A percentile compares a stretch with the other conserved stretches of the same genome.
Evolutionary conservation across 2,888 invertebrate species (phyloP).

Genomic region (Bembecia ichneumoniformis): DNA sequence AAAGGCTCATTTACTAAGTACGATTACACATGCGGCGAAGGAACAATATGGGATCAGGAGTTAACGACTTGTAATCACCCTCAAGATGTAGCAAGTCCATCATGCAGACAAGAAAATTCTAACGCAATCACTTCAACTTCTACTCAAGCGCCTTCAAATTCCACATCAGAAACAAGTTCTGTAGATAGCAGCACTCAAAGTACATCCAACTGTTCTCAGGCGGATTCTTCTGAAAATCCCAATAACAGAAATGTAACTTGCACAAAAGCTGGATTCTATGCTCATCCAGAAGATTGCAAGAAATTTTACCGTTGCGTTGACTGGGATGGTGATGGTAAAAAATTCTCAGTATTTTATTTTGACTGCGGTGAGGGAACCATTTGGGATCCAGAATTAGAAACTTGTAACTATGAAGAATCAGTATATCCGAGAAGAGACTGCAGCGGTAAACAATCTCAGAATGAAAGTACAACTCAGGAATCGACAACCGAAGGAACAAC

Average conservation of each 20-base stretch:
- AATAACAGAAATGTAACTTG: conserved; percentile 47
- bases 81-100: conserved; percentile 44
- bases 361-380: conserved; percentile 80
- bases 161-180: conserved; percentile 16
- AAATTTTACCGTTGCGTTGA: conserved; percentile 79
- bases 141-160: conserved; percentile 9
- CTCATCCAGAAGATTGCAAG: conserved; percentile 73
- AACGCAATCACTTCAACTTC: conserved; percentile 15
- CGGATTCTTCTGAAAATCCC: conserved; percentile 32
- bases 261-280: conserved; percentile 73
- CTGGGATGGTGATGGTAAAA: conserved; percentile 67
- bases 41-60: conserved; percentile 79
- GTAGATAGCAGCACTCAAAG: conserved; percentile 23
- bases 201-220: conserved; percentile 31
- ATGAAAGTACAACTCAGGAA: conserved; percentile 19
- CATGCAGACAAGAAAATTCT: conserved; percentile 29
- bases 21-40: conserved; percentile 69
- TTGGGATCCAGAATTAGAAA: conserved; percentile 77
- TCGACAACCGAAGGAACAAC: conserved; percentile 10
- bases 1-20: conserved; percentile 46
- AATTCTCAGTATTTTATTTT: conserved; percentile 76
- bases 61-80: conserved; percentile 59
- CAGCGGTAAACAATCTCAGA: conserved; percentile 38
- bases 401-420: conserved; percentile 78
- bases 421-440: conserved; percentile 73